Percentiles rank a stretch among this genome's conserved stretches.
Evolutionary conservation across 2,888 invertebrate species (phyloP).

Genomic region (Diaphora mendica): DNA sequence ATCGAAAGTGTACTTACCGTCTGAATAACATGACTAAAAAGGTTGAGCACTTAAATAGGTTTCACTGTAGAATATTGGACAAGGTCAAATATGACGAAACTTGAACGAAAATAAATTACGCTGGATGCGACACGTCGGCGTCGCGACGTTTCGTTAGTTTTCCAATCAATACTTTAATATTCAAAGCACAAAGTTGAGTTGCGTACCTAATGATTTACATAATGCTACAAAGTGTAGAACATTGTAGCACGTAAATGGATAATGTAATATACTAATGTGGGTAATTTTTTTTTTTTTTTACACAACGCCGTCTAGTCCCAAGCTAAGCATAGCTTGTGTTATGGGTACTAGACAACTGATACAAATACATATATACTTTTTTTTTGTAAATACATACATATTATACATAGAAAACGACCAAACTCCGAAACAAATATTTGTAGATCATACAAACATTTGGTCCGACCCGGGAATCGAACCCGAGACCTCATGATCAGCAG

Average conservation of each 20-base stretch:
- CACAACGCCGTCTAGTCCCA: no score
- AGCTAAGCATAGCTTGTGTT: no score
- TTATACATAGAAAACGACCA: no score
- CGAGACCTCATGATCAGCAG: no score
- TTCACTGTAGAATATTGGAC: constrained; percentile 61
- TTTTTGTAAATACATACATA: no score
- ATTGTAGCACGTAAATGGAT: constrained; percentile 6
- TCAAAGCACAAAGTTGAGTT: constrained; percentile 9
- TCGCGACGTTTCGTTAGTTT: constrained; percentile 21
- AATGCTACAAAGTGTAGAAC: constrained; percentile 14
- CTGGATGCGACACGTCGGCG: constrained; percentile 53
- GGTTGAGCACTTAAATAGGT: constrained; percentile 58
- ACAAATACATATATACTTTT: no score
- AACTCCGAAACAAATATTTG: no score
- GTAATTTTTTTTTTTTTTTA: no score
- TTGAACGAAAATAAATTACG: constrained; percentile 40
- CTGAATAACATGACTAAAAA: constrained; percentile 69
- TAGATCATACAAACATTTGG: no score
- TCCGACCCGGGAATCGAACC: no score
- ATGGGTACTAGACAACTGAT: no score
- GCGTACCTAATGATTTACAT: constrained; percentile 7
- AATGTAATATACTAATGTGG: constrained; percentile 4
- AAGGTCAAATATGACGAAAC: constrained; percentile 68
- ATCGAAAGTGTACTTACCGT: constrained; percentile 70
- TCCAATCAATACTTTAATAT: constrained; percentile 5